These are phyloP conservation scores for Danio kyathit DNA, from an alignment of 2,797 vertebrate genomes.

Conservation along the genomic window DNA sequence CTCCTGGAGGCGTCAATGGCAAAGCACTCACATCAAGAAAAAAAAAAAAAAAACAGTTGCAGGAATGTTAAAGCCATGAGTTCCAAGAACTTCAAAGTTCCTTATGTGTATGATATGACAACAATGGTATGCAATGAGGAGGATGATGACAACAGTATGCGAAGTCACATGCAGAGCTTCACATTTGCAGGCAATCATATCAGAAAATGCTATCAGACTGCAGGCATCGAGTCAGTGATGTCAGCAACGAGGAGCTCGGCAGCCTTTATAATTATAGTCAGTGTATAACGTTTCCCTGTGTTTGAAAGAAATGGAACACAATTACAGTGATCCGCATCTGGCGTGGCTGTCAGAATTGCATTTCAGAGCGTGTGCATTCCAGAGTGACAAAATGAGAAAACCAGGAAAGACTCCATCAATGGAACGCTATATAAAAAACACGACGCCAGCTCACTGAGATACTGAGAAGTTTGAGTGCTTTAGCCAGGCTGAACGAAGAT, in stretches of 20 bases:
- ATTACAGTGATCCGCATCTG: conserved; percentile 45
- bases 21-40: conserved; percentile 19
- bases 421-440: conserved; percentile 11
- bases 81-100: conserved; percentile 35
- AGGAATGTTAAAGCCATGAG: conserved; percentile 4
- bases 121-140: conserved; percentile 17
- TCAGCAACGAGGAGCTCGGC: conserved; percentile 10
- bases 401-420: conserved; percentile 40
- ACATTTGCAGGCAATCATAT: conserved; percentile 17
- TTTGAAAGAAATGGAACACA: conserved; percentile 50
- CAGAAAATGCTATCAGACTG: conserved; percentile 9
- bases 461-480: background rate
- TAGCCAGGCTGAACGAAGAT: conserved; percentile 14
- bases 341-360: conserved; percentile 20
- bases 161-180: conserved; percentile 13
- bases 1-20: conserved; percentile 9
- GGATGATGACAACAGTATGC: conserved; percentile 39
- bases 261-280: conserved; percentile 51
- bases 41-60: background rate
- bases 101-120: conserved; percentile 29
- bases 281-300: conserved; percentile 31
- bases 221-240: conserved; percentile 35
- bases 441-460: conserved; percentile 1
- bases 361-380: conserved; percentile 36
- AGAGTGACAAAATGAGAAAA: conserved; percentile 54